Evolutionary conservation across 1,140 invertebrate species (phyloP).

Genomic region (Drosophila asahinai): DNA sequence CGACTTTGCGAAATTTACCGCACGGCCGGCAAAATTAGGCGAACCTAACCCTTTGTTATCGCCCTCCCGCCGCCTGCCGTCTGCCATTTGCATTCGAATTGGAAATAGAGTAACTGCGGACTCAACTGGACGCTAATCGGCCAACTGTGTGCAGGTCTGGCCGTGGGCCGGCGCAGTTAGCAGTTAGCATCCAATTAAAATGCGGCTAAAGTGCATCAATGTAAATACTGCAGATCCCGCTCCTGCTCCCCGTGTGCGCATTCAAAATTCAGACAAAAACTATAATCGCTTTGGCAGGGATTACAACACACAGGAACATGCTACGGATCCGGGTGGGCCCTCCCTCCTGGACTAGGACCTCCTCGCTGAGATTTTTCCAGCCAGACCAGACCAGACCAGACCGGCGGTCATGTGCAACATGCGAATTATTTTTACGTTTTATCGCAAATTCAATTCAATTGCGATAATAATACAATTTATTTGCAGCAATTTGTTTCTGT

Average conservation of each 20-base stretch:
- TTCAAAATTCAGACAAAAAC: constrained; percentile 66
- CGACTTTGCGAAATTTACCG: constrained; percentile 21
- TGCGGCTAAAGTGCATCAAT: constrained; percentile 57
- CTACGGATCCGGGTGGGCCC: neutral
- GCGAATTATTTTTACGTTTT: constrained; percentile 68
- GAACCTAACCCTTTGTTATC: constrained; percentile 52
- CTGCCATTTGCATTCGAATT: constrained; percentile 64
- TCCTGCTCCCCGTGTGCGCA: constrained; percentile 10
- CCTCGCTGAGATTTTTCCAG: constrained; percentile 28
- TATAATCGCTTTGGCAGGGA: constrained; percentile 67
- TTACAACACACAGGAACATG: constrained; percentile 66
- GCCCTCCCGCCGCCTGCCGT: neutral
- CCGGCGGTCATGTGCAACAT: constrained; percentile 57
- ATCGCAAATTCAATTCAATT: constrained; percentile 74
- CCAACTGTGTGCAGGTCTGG: constrained; percentile 31
- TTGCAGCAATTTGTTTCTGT: constrained; percentile 65
- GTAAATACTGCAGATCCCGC: constrained; percentile 48
- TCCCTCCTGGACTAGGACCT: constrained; percentile 6
- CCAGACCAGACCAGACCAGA: neutral
- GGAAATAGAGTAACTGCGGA: constrained; percentile 64
- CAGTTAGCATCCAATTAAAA: constrained; percentile 71
- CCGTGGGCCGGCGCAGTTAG: constrained; percentile 31
- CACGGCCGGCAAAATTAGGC: constrained; percentile 44
- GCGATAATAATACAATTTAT: constrained; percentile 80
- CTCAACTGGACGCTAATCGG: constrained; percentile 64